Evolutionary conservation across 1,140 invertebrate genomes (phyloP).

Genomic region (Bombus breviceps): DNA sequence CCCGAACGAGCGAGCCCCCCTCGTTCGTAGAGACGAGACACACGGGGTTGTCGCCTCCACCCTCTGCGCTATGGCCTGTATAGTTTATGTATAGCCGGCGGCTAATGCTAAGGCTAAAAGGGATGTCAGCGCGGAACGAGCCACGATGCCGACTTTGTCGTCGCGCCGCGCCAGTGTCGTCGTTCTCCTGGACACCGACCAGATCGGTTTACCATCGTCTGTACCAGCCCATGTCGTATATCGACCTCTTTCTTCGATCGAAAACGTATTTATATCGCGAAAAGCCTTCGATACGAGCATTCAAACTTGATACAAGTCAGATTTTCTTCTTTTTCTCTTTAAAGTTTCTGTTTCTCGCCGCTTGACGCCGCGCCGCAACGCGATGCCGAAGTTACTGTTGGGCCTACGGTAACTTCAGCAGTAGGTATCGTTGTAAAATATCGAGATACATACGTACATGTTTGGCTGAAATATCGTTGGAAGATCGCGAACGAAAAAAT

Average conservation of each 20-base stretch:
- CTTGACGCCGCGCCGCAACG: too few relatives aligned
- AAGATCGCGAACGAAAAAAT: too few relatives aligned
- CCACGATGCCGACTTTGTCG: conserved; percentile 36
- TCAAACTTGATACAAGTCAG: too few relatives aligned
- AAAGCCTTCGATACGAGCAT: too few relatives aligned
- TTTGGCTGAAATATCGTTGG: too few relatives aligned
- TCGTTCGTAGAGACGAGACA: conserved; percentile 60
- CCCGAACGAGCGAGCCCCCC: conserved; percentile 63
- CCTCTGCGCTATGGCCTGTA: conserved; percentile 25
- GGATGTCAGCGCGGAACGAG: conserved; percentile 47
- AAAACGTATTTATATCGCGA: too few relatives aligned
- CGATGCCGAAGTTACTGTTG: too few relatives aligned
- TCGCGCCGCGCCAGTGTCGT: not conserved
- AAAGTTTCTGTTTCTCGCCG: too few relatives aligned
- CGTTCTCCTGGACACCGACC: not conserved
- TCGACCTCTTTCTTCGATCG: not conserved
- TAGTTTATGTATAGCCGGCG: conserved; percentile 65
- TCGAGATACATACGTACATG: too few relatives aligned
- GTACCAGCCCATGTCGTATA: rapidly evolving
- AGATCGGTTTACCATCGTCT: not conserved
- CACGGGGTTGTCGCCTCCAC: conserved; percentile 58
- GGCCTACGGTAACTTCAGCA: too few relatives aligned
- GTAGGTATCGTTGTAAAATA: too few relatives aligned
- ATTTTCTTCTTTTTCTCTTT: too few relatives aligned
- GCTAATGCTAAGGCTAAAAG: conserved; percentile 69